A percentile compares a stretch with the other conserved stretches of the same genome.
Conservation (phyloP, 1,140 invertebrate genomes). For the Drosophila seguyi region DNA sequence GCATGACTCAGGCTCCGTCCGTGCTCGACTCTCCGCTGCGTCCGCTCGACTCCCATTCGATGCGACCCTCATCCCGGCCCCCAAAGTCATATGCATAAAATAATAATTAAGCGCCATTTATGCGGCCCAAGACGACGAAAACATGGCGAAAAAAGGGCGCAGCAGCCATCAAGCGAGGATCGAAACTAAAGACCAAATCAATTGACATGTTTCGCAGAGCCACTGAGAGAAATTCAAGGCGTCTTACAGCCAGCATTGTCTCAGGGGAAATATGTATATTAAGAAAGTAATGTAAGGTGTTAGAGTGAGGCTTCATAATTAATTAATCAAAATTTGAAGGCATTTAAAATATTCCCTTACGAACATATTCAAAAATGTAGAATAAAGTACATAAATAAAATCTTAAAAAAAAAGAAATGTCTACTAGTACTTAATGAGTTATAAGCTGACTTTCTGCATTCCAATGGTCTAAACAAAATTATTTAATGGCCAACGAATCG, state of each 20-base stretch:
- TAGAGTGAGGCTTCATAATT: too few relatives aligned
- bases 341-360: too few relatives aligned
- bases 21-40: slow-evolving; percentile 24
- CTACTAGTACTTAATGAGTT: too few relatives aligned
- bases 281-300: too few relatives aligned
- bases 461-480: slow-evolving; percentile 8
- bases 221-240: slow-evolving; percentile 27
- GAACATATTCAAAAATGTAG: neutral
- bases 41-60: slow-evolving; percentile 1
- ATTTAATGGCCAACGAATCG: slow-evolving; percentile 27
- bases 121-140: slow-evolving; percentile 60
- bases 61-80: slow-evolving; percentile 39
- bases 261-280: too few relatives aligned
- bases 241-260: neutral
- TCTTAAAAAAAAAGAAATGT: too few relatives aligned
- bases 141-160: slow-evolving; percentile 68
- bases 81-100: slow-evolving; percentile 76
- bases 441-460: neutral
- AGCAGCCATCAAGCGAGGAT: slow-evolving; percentile 52
- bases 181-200: slow-evolving; percentile 60
- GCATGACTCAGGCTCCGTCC: slow-evolving; percentile 67
- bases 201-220: slow-evolving; percentile 53
- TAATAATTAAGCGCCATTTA: slow-evolving; percentile 78
- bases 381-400: neutral
- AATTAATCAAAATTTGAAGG: neutral